Base-by-base conservation (phyloP, 1,140 invertebrate species). In the Triops longicaudatus region DNA sequence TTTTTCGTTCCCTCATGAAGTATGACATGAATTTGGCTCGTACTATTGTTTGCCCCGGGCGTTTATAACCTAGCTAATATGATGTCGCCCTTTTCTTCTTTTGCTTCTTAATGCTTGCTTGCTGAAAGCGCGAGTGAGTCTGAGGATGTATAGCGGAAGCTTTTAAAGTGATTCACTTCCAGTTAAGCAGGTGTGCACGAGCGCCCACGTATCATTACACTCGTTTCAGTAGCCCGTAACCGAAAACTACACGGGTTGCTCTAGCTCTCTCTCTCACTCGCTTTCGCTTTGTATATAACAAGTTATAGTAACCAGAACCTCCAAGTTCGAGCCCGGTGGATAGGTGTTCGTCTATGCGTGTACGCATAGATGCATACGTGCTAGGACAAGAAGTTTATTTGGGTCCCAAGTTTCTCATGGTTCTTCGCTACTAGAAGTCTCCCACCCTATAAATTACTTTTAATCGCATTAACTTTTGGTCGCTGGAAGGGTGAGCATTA, bases 161-260 rank as follows among this genome's bases (percentile, higher is more conserved):
- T 63, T 63, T 22, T 63, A 63, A 63, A 22, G 50, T 63, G 50
- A 63, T 63, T 63, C 50, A 63, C 50, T 63, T 63, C 50, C 50
- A 63, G 50, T 63, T 63, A n/a, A 63, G 50, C 50, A 63, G 50
- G 50, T 63, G 50, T 63, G 50, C 50, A 63, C 50, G 50, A 63
- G 50, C 50, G 50, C 50, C 50, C 50, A n/a, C 17, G 50, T 63
- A 17, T 63, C 50, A 63, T 63, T 63, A 63, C 50, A 63, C 50
- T 63, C 50, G 22, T 17, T 63, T 63, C n/a, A n/a, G 17, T 63
- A 37, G 50, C 14, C 22, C 50, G 50, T 63, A 63, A 63, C 50
- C 22, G 6, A 63, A 63, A 63, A 37, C 31, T 37, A 37, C n/a
- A n/a, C n/a, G n/a, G n/a, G n/a, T n/a, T n/a, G n/a, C n/a, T n/a